Conservation (phyloP, 2,113 vertebrate species). For the Odontophorus gujanensis region DNA sequence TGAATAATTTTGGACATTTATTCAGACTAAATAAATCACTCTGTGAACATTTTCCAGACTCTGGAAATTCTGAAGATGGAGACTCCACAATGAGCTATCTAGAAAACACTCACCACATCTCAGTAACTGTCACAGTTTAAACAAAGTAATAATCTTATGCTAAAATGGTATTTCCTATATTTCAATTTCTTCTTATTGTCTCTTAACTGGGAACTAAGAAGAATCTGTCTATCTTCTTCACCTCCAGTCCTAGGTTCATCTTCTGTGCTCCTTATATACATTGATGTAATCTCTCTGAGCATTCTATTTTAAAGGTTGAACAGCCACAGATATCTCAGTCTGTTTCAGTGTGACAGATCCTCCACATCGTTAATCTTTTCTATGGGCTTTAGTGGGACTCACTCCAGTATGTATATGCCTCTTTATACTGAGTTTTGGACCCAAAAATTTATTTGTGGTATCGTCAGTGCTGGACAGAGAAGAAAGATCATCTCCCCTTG, state of each 20-base stretch:
- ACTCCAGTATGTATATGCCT: rapidly evolving
- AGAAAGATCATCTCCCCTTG: background rate
- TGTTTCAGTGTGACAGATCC: background rate
- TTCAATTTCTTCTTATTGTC: background rate
- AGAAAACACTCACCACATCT: background rate
- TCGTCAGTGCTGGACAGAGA: rapidly evolving
- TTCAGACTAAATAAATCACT: too few species aligned
- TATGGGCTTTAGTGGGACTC: background rate
- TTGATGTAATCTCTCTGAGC: background rate
- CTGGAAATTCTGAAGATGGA: background rate
- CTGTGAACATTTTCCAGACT: too few species aligned
- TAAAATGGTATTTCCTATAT: background rate
- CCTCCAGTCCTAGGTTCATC: background rate
- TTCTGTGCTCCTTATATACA: background rate
- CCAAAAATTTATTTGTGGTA: too few species aligned
- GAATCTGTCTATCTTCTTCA: background rate
- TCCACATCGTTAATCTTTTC: background rate
- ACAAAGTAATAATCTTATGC: background rate
- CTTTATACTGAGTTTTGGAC: too few species aligned
- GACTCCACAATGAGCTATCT: background rate
- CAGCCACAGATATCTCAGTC: background rate
- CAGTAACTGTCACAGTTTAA: background rate
- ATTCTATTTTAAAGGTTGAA: background rate
- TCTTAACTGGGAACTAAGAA: background rate
- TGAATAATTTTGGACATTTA: too few species aligned